Evolutionary conservation across 2,797 vertebrate species (phyloP), one percentile per base, ranked within the genome.

Genomic region (Linurgus olivaceus): DNA sequence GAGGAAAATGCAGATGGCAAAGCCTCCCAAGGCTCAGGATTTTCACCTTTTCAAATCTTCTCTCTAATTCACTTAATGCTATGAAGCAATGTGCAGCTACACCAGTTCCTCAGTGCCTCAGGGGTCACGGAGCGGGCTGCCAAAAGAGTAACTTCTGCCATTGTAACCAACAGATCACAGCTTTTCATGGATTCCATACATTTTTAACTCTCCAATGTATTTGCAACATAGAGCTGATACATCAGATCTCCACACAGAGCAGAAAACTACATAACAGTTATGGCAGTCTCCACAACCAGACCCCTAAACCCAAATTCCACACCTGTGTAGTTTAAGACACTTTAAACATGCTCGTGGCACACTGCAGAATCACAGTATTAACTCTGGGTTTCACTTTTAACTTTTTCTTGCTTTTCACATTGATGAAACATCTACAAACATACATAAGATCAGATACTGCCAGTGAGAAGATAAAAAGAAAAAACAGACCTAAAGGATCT

Each of bases 1-100:
- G 28, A 77, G 70, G 76, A 70, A 92, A 79, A 81, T 4, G 26
- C 57, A 73, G 83, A 73, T 42, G 37, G 70, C 13, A 86, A 71
- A 92, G 59, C 33, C 29, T 86, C 77, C 45, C 8, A 13, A 80
- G 37, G 52, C 33, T 65, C 44, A 45, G 25, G 35, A 71, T 84
- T 70, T 88, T 59, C 83, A 78, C 48, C 61, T 76, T 88, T 87
- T 74, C 48, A 76, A 42, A 65, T 38, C 44, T 66, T 38, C n/a
- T 68, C 51, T 73, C 61, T 37, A 72, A 84, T 54, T 79, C 66
- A 35, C 13, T 77, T 88, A 84, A 68, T 70, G 40, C 35, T 8
- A 68, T 13, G 23, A 85, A 40, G 38, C 33, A 79, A 42, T 13
- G 75, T 17, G n/a, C 62, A 66, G 40, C 38, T 52, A 55, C 9